A percentile compares a stretch with the other conserved stretches of the same genome.
Evolutionary conservation across 2,113 vertebrate species (phyloP).

Genomic region (Campylomormyrus tamandua): DNA sequence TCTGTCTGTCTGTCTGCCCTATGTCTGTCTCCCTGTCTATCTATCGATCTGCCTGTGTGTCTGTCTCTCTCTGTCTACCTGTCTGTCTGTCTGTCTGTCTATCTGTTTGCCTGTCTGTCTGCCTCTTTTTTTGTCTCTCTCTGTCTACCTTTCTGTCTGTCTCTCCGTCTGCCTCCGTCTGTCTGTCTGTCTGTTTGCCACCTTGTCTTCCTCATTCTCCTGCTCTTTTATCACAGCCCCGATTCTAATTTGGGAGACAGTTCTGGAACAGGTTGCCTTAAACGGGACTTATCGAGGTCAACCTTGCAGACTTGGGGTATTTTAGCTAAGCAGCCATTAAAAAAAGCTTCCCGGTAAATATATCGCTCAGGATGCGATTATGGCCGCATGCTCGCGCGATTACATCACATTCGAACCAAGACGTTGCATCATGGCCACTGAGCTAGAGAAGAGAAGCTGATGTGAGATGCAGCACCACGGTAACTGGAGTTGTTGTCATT

Average conservation of each 20-base stretch:
- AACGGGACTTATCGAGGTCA: slow-evolving; percentile 8
- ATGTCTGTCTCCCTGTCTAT: not conserved
- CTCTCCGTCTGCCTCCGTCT: not conserved
- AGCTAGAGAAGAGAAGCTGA: not conserved
- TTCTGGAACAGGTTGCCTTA: slow-evolving; percentile 6
- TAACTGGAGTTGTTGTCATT: not conserved
- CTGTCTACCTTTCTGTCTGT: not conserved
- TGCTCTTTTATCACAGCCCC: not conserved
- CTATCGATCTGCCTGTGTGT: not conserved
- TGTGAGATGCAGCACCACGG: not conserved
- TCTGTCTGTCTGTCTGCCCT: not conserved
- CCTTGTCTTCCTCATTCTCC: not conserved
- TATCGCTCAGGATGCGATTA: not conserved
- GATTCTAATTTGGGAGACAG: slow-evolving; percentile 13
- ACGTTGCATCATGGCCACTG: not conserved
- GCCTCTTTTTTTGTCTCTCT: not conserved
- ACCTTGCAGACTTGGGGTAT: not conserved
- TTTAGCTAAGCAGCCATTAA: not conserved
- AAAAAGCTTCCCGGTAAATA: not conserved
- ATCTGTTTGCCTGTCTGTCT: not conserved
- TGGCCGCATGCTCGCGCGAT: not conserved
- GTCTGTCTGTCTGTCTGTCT: not conserved
- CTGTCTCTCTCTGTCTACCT: not conserved
- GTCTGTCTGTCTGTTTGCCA: not conserved
- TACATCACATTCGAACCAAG: not conserved